A percentile compares a stretch with the other conserved stretches of the same genome.
Evolutionary conservation across 2,888 invertebrate species (phyloP).

Genomic region (Colostygia pectinataria): DNA sequence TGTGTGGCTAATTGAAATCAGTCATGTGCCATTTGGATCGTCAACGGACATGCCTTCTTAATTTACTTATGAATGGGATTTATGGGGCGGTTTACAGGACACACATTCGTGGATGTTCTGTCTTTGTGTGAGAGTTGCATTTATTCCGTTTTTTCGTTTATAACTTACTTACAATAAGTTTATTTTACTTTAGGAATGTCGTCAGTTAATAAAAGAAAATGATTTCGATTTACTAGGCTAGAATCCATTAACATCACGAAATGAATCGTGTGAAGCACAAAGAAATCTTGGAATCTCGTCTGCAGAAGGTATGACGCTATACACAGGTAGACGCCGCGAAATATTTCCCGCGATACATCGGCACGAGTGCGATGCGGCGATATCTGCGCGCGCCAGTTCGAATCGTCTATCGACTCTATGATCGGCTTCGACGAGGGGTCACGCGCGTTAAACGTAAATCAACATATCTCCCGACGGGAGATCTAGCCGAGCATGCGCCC

Average conservation of each 20-base stretch:
- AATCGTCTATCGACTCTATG: constrained; percentile 81
- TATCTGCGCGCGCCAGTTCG: constrained; percentile 75
- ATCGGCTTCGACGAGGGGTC: constrained; percentile 78
- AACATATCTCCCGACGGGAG: constrained; percentile 82
- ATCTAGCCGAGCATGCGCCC: constrained; percentile 75
- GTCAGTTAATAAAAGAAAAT: no score
- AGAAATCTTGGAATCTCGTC: constrained; percentile 72
- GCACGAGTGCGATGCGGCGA: constrained; percentile 79
- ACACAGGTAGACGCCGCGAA: constrained; percentile 56
- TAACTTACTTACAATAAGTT: no score
- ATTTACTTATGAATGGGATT: constrained; percentile 36
- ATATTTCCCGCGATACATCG: constrained; percentile 79
- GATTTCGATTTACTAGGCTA: constrained; percentile 4
- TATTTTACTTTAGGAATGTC: no score
- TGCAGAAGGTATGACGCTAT: constrained; percentile 49
- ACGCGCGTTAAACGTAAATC: constrained; percentile 83
- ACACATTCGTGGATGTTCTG: background rate
- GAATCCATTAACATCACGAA: constrained; percentile 11
- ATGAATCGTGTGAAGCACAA: constrained; percentile 66
- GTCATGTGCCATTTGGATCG: constrained; percentile 43
- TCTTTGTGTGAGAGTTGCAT: no score
- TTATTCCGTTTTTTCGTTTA: no score
- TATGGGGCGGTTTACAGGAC: constrained; percentile 19
- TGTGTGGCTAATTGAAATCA: constrained; percentile 70
- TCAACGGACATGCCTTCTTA: constrained; percentile 32